A percentile compares a stretch with the other conserved stretches of the same genome.
Conservation (phyloP, 2,888 invertebrate species). For the Calameuta pallipes region DNA sequence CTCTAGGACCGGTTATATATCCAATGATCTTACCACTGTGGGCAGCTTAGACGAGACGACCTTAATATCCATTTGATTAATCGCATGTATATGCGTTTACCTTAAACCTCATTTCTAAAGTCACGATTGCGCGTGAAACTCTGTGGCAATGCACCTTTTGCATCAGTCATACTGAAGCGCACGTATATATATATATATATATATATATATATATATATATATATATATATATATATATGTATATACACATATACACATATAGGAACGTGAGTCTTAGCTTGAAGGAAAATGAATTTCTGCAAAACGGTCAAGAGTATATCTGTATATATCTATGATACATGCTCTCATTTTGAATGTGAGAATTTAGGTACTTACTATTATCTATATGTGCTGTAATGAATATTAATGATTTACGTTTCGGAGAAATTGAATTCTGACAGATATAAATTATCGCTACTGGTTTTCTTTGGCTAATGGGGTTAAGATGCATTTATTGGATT, state of each 20-base stretch:
- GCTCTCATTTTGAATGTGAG: background rate
- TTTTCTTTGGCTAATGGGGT: background rate
- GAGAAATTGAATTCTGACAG: background rate
- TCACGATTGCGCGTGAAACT: background rate
- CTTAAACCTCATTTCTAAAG: conserved; percentile 28
- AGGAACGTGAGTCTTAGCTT: background rate
- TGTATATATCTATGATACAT: background rate
- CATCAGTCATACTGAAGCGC: background rate
- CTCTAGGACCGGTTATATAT: conserved; percentile 29
- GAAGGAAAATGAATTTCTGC: background rate
- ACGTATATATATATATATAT: no score
- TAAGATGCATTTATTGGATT: background rate
- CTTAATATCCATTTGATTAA: conserved; percentile 39
- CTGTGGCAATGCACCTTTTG: background rate
- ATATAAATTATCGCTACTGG: conserved; percentile 9
- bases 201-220: background rate
- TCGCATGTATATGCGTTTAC: conserved; percentile 29
- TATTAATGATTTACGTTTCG: background rate
- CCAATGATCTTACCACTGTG: background rate
- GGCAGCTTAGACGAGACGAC: conserved; percentile 14
- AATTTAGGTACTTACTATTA: background rate
- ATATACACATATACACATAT: background rate
- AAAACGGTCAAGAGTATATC: background rate
- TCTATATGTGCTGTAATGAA: background rate
- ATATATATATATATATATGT: no score